Base-by-base conservation (phyloP, 2,888 invertebrate species). In the Pseudococcus viburni region DNA sequence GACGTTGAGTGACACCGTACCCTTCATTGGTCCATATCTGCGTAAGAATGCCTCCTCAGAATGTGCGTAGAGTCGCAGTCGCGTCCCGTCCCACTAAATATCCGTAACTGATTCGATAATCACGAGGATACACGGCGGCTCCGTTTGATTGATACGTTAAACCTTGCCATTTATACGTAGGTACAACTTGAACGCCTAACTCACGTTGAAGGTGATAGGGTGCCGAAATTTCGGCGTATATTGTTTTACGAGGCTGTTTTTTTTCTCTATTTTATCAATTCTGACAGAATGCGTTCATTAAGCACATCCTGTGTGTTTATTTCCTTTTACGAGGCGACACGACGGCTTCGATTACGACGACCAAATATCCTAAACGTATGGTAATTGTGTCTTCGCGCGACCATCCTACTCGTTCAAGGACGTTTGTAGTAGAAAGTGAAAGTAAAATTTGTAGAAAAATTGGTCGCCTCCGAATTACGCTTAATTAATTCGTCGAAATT, bases 251-350 rank as follows among this genome's bases (percentile, higher is more conserved):
- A 33, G 26, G 26, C 26, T 33, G 68, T 15, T 33, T 73, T 33
- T 33, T 73, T 73, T 59, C 19, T 19, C 26, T 33, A 33, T 33
- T 33, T 33, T 33, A 59, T 19, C 59, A 59, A 59, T 19, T 59
- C 19, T n/a, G 68, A 73, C 46, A 80, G 80, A 80, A 80, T 80
- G 33, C n/a, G n/a, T 80, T 80, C 80, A 42, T 80, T 80, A 80
- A 42, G 80, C 42, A 42, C 80, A 80, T 80, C 80, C 80, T 80
- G 80, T 80, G n/a, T 80, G 22, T 80, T 42, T 19, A 39, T 80
- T 80, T 80, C 42, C 42, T 80, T 80, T 80, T 80, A 80, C 19
- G 17, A 22, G 42, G 9, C n/a, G 42, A 33, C 26, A 3, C 26
- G 19, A n/a, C 15, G 12, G 17, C 39, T 15, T 1, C 15, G n/a